phyloP scores from a whole-genome alignment of 1,140 invertebrate genomes.

The Pinna nobilis region DNA sequence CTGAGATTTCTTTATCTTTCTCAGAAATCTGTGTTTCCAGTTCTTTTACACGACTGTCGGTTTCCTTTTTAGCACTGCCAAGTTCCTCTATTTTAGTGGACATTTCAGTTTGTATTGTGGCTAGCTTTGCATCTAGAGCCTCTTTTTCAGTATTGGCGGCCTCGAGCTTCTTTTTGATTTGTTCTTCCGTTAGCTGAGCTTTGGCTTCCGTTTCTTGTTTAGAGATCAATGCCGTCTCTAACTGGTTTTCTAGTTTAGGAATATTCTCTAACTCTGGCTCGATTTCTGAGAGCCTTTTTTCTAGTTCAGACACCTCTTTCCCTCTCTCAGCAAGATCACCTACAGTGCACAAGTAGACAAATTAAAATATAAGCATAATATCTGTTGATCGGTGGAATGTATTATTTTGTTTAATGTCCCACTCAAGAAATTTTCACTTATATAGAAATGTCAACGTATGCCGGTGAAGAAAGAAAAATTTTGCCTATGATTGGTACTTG shows the following conservation, averaged over 20 bases:
- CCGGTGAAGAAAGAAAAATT: neutral
- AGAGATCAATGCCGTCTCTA: neutral
- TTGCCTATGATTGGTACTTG: too few species aligned
- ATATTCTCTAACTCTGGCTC: neutral
- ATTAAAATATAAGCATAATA: neutral
- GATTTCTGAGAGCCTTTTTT: neutral
- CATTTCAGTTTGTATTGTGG: neutral
- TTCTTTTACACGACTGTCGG: neutral
- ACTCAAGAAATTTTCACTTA: neutral
- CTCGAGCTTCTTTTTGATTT: neutral
- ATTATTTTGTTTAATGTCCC: too few species aligned
- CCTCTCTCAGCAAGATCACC: constrained; percentile 7
- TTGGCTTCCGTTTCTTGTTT: constrained; percentile 13
- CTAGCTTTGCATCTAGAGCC: constrained; percentile 21
- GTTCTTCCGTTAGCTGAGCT: constrained; percentile 10
- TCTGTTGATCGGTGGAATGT: too few species aligned
- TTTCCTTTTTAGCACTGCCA: neutral
- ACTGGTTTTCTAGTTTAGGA: constrained; percentile 5
- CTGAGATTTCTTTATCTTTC: constrained; percentile 12
- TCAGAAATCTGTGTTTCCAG: neutral
- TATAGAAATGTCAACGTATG: neutral
- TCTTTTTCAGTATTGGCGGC: neutral
- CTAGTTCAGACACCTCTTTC: constrained; percentile 6
- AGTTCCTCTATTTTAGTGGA: neutral
- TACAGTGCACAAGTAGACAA: too few species aligned